Evolutionary conservation across 2,888 invertebrate species (phyloP).

Genomic region (Cheilosia impressa): DNA sequence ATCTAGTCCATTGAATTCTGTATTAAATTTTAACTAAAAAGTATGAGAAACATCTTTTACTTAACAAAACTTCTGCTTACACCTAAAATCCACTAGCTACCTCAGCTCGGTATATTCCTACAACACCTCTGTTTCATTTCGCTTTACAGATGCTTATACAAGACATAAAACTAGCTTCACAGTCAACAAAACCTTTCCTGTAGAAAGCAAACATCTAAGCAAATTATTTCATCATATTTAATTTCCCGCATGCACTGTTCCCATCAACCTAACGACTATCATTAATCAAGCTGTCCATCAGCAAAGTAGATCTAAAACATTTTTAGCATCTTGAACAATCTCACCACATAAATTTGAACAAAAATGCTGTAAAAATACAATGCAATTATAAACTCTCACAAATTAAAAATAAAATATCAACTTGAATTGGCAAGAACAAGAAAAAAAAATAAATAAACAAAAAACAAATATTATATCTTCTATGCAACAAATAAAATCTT

Average conservation of each 20-base stretch:
- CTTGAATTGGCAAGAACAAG: slow-evolving; percentile 34
- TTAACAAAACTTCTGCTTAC: too few species aligned
- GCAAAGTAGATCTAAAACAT: slow-evolving; percentile 1
- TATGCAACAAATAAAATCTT: slow-evolving; percentile 56
- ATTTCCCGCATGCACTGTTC: slow-evolving; percentile 56
- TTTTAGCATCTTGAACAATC: slow-evolving; percentile 17
- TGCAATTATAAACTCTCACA: slow-evolving; percentile 24
- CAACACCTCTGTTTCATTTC: too few species aligned
- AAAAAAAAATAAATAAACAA: slow-evolving; percentile 2
- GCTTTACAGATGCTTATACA: too few species aligned
- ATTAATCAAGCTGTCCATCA: slow-evolving; percentile 48
- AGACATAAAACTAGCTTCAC: too few species aligned
- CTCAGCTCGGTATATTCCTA: too few species aligned
- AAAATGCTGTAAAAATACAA: slow-evolving; percentile 26
- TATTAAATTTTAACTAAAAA: too few species aligned
- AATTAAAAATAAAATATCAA: neutral
- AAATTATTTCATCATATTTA: slow-evolving; percentile 41
- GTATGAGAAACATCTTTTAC: too few species aligned
- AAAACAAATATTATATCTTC: neutral
- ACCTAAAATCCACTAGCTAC: too few species aligned
- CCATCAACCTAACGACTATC: slow-evolving; percentile 31
- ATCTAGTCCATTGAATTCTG: too few species aligned
- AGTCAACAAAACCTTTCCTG: too few species aligned
- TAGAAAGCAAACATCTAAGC: slow-evolving; percentile 1
- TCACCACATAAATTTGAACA: slow-evolving; percentile 5